These are phyloP conservation scores for Mnemiopsis leidyi DNA, from an alignment of 37 sponge, comb jelly and placozoan genomes.

Conservation along the genomic window DNA sequence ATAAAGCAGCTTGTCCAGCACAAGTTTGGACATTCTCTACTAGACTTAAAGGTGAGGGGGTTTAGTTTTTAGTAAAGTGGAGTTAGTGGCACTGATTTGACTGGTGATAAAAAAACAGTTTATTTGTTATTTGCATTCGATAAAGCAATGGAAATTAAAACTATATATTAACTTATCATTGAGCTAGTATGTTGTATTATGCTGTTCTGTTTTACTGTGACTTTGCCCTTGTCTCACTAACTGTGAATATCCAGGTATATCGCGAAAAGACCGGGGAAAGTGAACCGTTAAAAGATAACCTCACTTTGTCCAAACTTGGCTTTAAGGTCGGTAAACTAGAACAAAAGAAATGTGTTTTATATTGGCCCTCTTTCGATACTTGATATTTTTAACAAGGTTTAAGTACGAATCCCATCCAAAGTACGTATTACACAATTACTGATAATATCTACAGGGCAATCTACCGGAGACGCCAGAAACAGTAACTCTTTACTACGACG, in stretches of 20 bases:
- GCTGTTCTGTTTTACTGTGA: too few species aligned
- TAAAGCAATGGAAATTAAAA: too few species aligned
- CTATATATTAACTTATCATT: too few species aligned
- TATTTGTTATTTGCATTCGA: too few species aligned
- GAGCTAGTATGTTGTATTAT: too few species aligned
- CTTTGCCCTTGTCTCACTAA: too few species aligned
- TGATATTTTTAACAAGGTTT: background rate
- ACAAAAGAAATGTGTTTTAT: too few species aligned
- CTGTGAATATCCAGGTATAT: constrained; percentile 11
- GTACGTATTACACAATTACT: background rate
- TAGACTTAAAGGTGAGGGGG: background rate
- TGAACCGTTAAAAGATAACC: background rate
- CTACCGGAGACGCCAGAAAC: background rate
- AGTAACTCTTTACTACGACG: constrained; percentile 52
- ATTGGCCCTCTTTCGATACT: background rate
- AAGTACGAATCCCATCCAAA: too few species aligned
- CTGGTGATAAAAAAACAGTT: too few species aligned
- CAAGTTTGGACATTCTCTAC: constrained; percentile 34
- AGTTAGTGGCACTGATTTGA: too few species aligned
- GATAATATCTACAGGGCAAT: background rate
- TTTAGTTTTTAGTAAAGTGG: too few species aligned
- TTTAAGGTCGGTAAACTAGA: constrained; percentile 6
- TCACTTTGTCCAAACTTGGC: background rate
- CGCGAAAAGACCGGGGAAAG: constrained; percentile 6
- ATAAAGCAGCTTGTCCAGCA: constrained; percentile 41